These are phyloP conservation scores for Galeruca laticollis DNA, from an alignment of 2,888 invertebrate genomes.

Conservation along the genomic window DNA sequence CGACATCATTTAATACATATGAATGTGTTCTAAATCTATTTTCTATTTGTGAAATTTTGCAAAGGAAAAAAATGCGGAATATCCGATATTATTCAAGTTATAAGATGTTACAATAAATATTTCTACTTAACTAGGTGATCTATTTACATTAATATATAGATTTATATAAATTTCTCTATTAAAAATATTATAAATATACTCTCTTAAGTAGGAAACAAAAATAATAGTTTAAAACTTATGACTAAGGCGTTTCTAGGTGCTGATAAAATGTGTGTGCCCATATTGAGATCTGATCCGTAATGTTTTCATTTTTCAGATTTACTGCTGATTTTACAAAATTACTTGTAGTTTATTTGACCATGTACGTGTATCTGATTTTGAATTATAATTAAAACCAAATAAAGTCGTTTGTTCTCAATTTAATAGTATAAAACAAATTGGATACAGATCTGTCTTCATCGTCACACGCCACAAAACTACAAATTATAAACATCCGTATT, in stretches of 20 bases:
- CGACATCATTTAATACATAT: too few species aligned
- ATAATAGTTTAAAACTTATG: conserved; percentile 73
- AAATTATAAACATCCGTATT: too few species aligned
- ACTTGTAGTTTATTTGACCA: neutral
- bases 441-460: too few species aligned
- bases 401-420: too few species aligned
- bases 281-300: conserved; percentile 20
- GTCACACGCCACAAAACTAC: too few species aligned
- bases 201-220: conserved; percentile 74
- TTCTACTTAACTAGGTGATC: conserved; percentile 59
- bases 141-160: conserved; percentile 61
- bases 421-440: too few species aligned
- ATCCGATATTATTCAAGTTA: conserved; percentile 28
- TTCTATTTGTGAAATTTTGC: neutral
- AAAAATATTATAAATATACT: conserved; percentile 73
- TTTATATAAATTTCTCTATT: conserved; percentile 68
- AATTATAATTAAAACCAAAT: too few species aligned
- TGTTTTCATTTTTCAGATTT: neutral
- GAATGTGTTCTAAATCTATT: neutral
- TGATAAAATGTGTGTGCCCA: conserved; percentile 53
- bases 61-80: neutral
- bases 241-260: conserved; percentile 65
- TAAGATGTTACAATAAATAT: conserved; percentile 48
- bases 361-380: too few species aligned
- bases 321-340: neutral